These are phyloP conservation scores for Oeneis ivallda DNA, from an alignment of 2,888 invertebrate species.

Conservation along the genomic window DNA sequence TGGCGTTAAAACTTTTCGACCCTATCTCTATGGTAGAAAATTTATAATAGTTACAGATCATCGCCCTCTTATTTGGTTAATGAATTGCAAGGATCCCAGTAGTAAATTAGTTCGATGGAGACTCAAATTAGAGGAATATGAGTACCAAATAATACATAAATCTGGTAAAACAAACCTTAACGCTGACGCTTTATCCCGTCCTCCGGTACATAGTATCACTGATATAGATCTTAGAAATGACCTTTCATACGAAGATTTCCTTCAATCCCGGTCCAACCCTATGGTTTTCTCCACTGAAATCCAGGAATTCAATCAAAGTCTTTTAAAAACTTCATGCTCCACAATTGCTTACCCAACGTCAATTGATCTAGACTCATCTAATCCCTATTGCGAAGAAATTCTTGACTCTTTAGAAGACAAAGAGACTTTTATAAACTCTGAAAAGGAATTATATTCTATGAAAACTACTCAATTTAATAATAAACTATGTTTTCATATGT, in stretches of 20 bases:
- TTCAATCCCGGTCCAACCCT: too few relatives aligned
- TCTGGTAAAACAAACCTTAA: slow-evolving; percentile 28
- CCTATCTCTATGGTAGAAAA: too few relatives aligned
- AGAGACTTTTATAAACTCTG: neutral
- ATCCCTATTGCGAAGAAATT: slow-evolving; percentile 13
- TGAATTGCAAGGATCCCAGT: slow-evolving; percentile 37
- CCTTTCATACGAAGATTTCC: too few relatives aligned
- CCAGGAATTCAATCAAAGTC: too few relatives aligned
- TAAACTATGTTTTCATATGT: slow-evolving; percentile 9
- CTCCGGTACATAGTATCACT: neutral
- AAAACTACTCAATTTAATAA: slow-evolving; percentile 10
- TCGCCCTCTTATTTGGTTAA: slow-evolving; percentile 37
- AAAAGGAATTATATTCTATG: neutral
- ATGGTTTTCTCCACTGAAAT: too few relatives aligned
- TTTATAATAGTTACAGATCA: slow-evolving; percentile 40
- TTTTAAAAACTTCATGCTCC: too few relatives aligned
- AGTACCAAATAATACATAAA: too few relatives aligned
- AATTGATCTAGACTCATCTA: slow-evolving; percentile 10
- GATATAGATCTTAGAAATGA: neutral
- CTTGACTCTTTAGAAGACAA: slow-evolving; percentile 7
- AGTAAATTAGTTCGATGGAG: slow-evolving; percentile 35
- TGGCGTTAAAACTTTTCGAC: slow-evolving; percentile 35
- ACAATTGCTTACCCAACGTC: slow-evolving; percentile 11
- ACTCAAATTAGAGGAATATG: slow-evolving; percentile 44
- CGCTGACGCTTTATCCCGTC: neutral